Evolutionary conservation across 1,140 invertebrate genomes (phyloP).

Genomic region (Drosophila obscura): DNA sequence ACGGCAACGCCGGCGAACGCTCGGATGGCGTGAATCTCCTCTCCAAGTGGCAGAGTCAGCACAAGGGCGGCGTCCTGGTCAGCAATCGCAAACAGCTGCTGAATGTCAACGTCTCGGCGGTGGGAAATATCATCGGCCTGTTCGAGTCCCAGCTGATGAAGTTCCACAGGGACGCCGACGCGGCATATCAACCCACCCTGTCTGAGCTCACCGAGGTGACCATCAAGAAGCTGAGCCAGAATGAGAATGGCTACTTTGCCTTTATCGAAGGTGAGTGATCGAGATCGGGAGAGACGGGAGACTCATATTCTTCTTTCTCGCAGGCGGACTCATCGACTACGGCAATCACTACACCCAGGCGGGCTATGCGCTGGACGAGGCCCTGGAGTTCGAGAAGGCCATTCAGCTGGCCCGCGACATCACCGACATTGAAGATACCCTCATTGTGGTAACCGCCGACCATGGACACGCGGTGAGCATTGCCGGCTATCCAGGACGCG

Average conservation of each 20-base stretch:
- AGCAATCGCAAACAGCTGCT: constrained; percentile 86
- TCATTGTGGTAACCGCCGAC: constrained; percentile 89
- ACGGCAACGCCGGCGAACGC: constrained; percentile 85
- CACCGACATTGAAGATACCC: constrained; percentile 86
- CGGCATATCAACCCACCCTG: constrained; percentile 88
- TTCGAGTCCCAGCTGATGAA: constrained; percentile 85
- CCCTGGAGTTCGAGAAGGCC: constrained; percentile 88
- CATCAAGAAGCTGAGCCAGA: constrained; percentile 88
- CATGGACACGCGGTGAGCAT: constrained; percentile 89
- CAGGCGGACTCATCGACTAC: constrained; percentile 88
- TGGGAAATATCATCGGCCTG: constrained; percentile 83
- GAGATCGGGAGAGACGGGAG: not conserved
- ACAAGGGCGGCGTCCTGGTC: constrained; percentile 85
- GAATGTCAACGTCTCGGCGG: constrained; percentile 60
- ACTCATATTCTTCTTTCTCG: not conserved
- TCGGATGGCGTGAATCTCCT: constrained; percentile 85
- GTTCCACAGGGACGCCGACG: constrained; percentile 85
- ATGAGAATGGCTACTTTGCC: constrained; percentile 87
- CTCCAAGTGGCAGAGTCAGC: constrained; percentile 84
- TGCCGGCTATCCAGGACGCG: constrained; percentile 88
- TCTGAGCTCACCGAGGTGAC: constrained; percentile 90
- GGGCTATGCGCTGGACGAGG: constrained; percentile 88
- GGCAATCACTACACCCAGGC: constrained; percentile 88
- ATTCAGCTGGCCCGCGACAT: constrained; percentile 86
- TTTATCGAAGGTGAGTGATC: constrained; percentile 85